These are phyloP conservation scores for Calephelis perditalis DNA, from an alignment of 2,888 invertebrate genomes.

Conservation along the genomic window DNA sequence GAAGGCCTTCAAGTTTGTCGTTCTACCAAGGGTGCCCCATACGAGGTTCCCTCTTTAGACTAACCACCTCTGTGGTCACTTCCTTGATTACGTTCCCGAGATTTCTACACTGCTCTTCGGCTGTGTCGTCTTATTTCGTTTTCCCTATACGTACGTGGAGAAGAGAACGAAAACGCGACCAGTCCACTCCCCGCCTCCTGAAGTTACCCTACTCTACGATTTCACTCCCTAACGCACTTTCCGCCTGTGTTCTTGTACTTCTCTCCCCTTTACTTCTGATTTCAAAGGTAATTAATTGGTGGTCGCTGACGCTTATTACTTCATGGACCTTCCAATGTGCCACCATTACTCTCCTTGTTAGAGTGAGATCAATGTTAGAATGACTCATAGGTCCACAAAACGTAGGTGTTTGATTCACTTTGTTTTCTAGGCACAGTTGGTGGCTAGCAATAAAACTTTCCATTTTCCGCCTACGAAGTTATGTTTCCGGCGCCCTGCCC, in stretches of 20 bases:
- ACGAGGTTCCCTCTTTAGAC: no score
- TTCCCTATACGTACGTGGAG: neutral
- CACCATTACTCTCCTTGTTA: neutral
- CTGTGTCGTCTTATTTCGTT: neutral
- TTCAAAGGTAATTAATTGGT: neutral
- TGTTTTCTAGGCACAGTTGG: neutral
- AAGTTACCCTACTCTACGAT: neutral
- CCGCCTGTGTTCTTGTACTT: no score
- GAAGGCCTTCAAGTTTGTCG: neutral
- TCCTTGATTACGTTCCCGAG: neutral
- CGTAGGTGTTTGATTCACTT: neutral
- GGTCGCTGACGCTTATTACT: neutral
- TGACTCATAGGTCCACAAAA: neutral
- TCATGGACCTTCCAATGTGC: neutral
- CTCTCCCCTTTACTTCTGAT: no score
- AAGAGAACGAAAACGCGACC: neutral
- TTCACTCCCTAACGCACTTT: neutral
- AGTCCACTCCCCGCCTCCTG: neutral
- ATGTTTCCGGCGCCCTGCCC: neutral
- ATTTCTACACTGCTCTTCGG: neutral
- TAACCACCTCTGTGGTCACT: neutral
- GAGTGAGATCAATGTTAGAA: neutral
- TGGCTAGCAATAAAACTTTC: neutral
- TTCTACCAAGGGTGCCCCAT: neutral
- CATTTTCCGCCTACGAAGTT: neutral